Percentiles rank a stretch among this genome's conserved stretches.
Evolutionary conservation across 2,113 vertebrate species (phyloP).

Genomic region (Lycaon pictus): DNA sequence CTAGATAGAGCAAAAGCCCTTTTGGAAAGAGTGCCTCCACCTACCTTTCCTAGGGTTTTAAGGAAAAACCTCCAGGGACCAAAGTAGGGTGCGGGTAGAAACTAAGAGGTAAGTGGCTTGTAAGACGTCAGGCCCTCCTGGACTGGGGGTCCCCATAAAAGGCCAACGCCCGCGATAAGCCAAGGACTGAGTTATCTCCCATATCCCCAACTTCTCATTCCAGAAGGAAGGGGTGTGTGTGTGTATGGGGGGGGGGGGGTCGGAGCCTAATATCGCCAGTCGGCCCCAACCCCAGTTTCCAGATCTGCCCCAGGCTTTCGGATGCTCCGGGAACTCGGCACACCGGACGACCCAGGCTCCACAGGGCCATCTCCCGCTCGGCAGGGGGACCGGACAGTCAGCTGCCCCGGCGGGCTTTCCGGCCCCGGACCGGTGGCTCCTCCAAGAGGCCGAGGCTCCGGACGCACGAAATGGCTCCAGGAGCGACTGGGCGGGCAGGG

Average conservation of each 20-base stretch:
- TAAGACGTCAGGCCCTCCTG: background rate
- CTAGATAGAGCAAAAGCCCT: conserved; percentile 51
- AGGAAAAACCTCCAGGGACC: background rate
- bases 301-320: conserved; percentile 22
- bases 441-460: background rate
- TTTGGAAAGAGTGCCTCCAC: conserved; percentile 13
- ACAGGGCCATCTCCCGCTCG: background rate
- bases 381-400: background rate
- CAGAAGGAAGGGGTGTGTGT: background rate
- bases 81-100: background rate
- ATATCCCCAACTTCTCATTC: background rate
- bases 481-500: background rate
- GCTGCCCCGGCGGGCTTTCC: background rate
- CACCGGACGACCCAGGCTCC: background rate
- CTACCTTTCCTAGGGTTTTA: background rate
- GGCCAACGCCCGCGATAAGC: background rate
- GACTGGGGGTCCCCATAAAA: background rate
- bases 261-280: background rate
- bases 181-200: background rate
- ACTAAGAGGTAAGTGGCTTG: background rate
- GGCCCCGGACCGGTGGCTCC: background rate
- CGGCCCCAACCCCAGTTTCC: background rate
- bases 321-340: background rate
- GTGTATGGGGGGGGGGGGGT: too few relatives aligned
- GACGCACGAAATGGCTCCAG: conserved; percentile 29